Conservation (phyloP, 2,797 vertebrate genomes). For the Huso huso region DNA sequence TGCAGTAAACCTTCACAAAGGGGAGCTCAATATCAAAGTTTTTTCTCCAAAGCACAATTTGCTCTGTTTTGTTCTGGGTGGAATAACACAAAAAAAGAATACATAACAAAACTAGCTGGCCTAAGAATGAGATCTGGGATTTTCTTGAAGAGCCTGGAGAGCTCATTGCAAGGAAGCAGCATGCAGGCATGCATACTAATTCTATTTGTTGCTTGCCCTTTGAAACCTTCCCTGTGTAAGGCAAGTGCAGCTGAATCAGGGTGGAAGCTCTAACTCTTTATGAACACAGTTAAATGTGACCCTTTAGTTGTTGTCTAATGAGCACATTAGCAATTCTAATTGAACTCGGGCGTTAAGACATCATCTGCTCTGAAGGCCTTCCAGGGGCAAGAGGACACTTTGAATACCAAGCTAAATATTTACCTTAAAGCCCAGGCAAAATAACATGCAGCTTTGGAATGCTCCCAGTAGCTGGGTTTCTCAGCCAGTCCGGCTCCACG, state of each 20-base stretch:
- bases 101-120: too few species aligned
- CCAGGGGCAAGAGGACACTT: slow-evolving; percentile 5
- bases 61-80: too few species aligned
- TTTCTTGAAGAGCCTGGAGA: too few species aligned
- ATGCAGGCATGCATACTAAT: slow-evolving; percentile 3
- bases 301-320: slow-evolving; percentile 6
- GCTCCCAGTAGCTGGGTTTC: too few species aligned
- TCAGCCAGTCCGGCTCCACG: too few species aligned
- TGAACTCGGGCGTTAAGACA: slow-evolving; percentile 19
- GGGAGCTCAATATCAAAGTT: too few species aligned
- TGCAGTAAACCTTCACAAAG: too few species aligned
- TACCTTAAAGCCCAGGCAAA: background rate
- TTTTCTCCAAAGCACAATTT: too few species aligned
- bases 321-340: slow-evolving; percentile 27
- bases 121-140: too few species aligned
- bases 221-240: background rate
- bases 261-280: slow-evolving; percentile 13
- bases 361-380: slow-evolving; percentile 22
- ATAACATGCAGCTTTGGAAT: too few species aligned
- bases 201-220: background rate
- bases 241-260: background rate
- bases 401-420: background rate
- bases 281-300: slow-evolving; percentile 9
- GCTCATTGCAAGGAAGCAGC: too few species aligned
- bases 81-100: too few species aligned